Evolutionary conservation across 64 coral and sea anemone species (phyloP), one percentile per base, ranked within the genome.

Genomic region (Pocillopora damicornis): DNA sequence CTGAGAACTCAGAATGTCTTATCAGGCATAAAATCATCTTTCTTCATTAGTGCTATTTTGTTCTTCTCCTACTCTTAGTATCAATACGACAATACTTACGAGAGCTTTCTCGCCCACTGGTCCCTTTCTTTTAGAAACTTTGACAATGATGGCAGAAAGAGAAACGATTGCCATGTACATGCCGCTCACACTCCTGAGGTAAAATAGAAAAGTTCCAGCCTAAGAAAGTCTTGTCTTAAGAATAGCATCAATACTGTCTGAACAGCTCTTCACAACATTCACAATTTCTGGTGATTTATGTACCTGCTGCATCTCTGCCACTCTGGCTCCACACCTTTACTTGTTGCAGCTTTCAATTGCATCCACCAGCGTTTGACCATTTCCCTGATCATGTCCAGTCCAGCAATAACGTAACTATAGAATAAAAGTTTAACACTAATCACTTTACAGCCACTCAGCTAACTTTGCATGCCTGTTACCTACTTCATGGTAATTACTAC

Each of bases 341-440:
- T 92, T 77, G 89, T 91, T 73, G 90, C 88, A 26, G 82, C 77
- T 82, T 95, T 94, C 5, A 98, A 79, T 36, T 98, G 92, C 78
- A 87, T 92, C 96, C 96, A 98, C 96, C 96, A 98, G 75, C 88
- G 91, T 92, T 98, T 98, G 63, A 98, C 94, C 92, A 98, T 94
- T 87, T 98, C 96, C 60, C 96, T 88, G 59, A 98, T 94, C 90
- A 98, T 98, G 64, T 98, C 90, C 71, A 98, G 87, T 76, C 89
- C 90, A 35, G 87, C 92, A 87, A 98, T 83, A 76, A 98, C 89
- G 75, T 98, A 98, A 95, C 96, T 98, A 64, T 4, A 36, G 15
- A 67, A 35, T 69, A 23, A 15, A 35, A n/a, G 67, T 25, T 71
- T n/a, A 11, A n/a, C 25, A 71, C 67, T 11, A 20, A 23, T 71